Percentiles rank a stretch among this genome's conserved stretches.
These are phyloP conservation scores for Hippocampus guttulatus DNA, from an alignment of 2,113 vertebrate species.

Conservation along the genomic window DNA sequence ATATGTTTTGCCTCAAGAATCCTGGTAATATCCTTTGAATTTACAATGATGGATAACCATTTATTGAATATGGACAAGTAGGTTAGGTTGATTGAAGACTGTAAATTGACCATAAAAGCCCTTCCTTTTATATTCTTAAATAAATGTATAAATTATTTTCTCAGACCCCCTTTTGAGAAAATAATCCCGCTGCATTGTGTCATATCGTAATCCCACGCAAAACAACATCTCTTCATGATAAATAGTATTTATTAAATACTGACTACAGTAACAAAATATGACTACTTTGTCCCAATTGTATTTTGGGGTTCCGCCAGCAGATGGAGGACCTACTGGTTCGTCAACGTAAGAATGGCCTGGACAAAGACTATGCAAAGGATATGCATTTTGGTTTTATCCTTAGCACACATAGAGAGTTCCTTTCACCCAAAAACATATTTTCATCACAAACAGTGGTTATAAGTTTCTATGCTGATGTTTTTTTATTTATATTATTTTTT, in stretches of 20 bases:
- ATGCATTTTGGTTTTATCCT: background rate
- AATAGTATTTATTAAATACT: no score
- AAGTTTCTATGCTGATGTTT: background rate
- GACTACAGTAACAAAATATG: no score
- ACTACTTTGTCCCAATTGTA: slow-evolving; percentile 13
- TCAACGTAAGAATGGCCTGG: slow-evolving; percentile 1
- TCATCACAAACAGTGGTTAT: background rate
- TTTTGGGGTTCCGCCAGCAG: slow-evolving; percentile 41
- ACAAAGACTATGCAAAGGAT: background rate
- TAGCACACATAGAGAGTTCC: slow-evolving; percentile 22
- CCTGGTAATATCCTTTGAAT: no score
- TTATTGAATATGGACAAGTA: no score
- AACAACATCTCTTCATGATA: background rate
- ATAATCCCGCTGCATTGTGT: no score
- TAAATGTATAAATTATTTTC: no score
- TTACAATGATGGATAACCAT: no score
- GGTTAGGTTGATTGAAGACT: no score
- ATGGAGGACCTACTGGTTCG: slow-evolving; percentile 27
- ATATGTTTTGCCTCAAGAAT: no score
- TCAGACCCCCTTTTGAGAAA: no score
- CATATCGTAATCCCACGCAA: background rate
- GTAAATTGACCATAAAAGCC: no score
- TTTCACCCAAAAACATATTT: background rate
- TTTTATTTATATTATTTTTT: background rate
- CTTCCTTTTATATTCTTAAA: no score